Conservation (phyloP, 2,888 invertebrate genomes). For the Amphipyra tragopoginis region DNA sequence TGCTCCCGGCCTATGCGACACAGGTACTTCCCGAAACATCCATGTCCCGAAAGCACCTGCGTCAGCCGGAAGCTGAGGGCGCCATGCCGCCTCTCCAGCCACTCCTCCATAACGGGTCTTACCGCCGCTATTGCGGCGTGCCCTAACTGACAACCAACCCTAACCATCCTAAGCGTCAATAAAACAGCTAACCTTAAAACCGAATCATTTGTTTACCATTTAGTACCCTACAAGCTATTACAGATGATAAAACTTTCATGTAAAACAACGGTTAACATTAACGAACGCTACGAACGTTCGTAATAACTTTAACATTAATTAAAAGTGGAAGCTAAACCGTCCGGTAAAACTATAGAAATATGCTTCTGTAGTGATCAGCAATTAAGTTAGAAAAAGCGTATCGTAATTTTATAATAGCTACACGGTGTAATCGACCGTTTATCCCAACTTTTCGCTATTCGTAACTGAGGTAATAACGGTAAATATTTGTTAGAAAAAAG, state of each 20-base stretch:
- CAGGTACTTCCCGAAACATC: too few relatives aligned
- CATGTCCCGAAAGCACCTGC: too few relatives aligned
- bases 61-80: too few relatives aligned
- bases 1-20: too few relatives aligned
- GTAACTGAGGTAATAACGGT: slow-evolving; percentile 71
- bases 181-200: slow-evolving; percentile 34
- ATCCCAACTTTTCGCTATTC: slow-evolving; percentile 70
- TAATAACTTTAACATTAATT: slow-evolving; percentile 69
- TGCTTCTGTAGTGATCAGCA: slow-evolving; percentile 84
- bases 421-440: slow-evolving; percentile 63
- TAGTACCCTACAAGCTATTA: slow-evolving; percentile 45
- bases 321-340: slow-evolving; percentile 76
- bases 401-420: slow-evolving; percentile 67
- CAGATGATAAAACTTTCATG: slow-evolving; percentile 63
- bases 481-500: slow-evolving; percentile 72
- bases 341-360: slow-evolving; percentile 63
- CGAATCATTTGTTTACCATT: slow-evolving; percentile 59
- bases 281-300: slow-evolving; percentile 56
- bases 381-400: slow-evolving; percentile 82
- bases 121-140: too few relatives aligned
- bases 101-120: too few relatives aligned
- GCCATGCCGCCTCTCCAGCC: too few relatives aligned
- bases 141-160: slow-evolving; percentile 22
- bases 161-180: slow-evolving; percentile 26
- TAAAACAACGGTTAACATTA: slow-evolving; percentile 61